These are phyloP conservation scores for Drosophila nr. perissopoda DNA, from an alignment of 2,888 invertebrate genomes.

Conservation along the genomic window DNA sequence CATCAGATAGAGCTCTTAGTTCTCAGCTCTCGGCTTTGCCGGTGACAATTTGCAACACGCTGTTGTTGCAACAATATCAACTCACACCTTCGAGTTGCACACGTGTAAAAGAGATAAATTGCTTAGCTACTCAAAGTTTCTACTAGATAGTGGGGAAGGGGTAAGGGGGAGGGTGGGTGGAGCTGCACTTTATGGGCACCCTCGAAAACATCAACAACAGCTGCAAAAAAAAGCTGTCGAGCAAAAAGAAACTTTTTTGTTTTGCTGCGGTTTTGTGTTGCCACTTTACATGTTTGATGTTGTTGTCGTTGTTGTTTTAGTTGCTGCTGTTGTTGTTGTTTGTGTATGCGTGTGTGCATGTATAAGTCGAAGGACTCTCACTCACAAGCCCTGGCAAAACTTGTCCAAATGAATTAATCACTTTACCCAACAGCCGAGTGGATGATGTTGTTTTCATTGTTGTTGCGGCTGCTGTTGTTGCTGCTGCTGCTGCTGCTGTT, in stretches of 20 bases:
- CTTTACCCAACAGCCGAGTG: constrained; percentile 69
- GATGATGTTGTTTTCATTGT: constrained; percentile 63
- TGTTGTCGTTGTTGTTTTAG: constrained; percentile 1
- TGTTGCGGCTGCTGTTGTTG: constrained; percentile 40
- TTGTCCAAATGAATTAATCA: constrained; percentile 81
- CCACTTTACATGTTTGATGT: constrained; percentile 35
- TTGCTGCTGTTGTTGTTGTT: constrained; percentile 24
- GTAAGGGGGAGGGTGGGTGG: background rate
- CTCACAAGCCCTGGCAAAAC: constrained; percentile 58
- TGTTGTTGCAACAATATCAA: constrained; percentile 2
- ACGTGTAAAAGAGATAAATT: constrained; percentile 65
- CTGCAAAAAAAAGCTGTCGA: constrained; percentile 61
- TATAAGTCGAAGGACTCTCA: constrained; percentile 29
- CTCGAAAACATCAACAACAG: constrained; percentile 41
- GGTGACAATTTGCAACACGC: constrained; percentile 43
- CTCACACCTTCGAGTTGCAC: constrained; percentile 29
- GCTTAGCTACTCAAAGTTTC: constrained; percentile 57
- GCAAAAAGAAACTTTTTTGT: constrained; percentile 65
- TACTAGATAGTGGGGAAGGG: background rate
- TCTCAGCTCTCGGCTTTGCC: constrained; percentile 38
- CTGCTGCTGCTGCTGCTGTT: constrained; percentile 28
- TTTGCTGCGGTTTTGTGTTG: constrained; percentile 43
- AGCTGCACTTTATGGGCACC: constrained; percentile 8
- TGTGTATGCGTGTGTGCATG: constrained; percentile 20
- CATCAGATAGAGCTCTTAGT: background rate